These are phyloP conservation scores for Macropodus opercularis DNA, from an alignment of 2,797 vertebrate genomes.

Conservation along the genomic window DNA sequence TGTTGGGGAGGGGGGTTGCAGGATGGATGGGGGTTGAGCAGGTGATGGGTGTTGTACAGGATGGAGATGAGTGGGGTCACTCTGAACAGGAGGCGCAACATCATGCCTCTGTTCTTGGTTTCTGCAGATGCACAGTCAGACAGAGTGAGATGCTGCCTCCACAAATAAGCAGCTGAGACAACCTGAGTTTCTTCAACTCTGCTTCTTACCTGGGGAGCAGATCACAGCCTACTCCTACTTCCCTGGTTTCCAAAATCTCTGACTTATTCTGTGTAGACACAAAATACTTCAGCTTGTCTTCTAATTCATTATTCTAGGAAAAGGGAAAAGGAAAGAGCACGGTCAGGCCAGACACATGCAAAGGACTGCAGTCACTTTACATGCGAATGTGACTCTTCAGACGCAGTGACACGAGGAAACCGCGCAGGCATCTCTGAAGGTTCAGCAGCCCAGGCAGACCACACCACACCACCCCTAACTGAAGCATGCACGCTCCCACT, in stretches of 20 bases:
- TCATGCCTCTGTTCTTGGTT: conserved; percentile 46
- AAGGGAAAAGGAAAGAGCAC: conserved; percentile 78
- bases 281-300: conserved; percentile 96
- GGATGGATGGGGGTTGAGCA: neutral
- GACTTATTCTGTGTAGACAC: conserved; percentile 86
- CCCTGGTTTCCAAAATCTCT: conserved; percentile 85
- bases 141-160: conserved; percentile 36
- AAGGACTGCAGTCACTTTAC: conserved; percentile 46
- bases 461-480: conserved; percentile 18
- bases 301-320: conserved; percentile 96
- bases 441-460: conserved; percentile 42
- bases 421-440: conserved; percentile 37
- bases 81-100: conserved; percentile 40
- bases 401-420: conserved; percentile 33
- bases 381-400: conserved; percentile 39
- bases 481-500: no score
- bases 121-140: conserved; percentile 69
- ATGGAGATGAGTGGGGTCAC: conserved; percentile 47
- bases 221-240: conserved; percentile 89
- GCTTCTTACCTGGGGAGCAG: conserved; percentile 87
- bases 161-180: conserved; percentile 5
- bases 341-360: conserved; percentile 76
- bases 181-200: conserved; percentile 1
- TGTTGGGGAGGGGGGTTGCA: neutral
- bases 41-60: conserved; percentile 29